Base-by-base conservation (phyloP, 2,888 invertebrate genomes). In the Platypus cylindrus region DNA sequence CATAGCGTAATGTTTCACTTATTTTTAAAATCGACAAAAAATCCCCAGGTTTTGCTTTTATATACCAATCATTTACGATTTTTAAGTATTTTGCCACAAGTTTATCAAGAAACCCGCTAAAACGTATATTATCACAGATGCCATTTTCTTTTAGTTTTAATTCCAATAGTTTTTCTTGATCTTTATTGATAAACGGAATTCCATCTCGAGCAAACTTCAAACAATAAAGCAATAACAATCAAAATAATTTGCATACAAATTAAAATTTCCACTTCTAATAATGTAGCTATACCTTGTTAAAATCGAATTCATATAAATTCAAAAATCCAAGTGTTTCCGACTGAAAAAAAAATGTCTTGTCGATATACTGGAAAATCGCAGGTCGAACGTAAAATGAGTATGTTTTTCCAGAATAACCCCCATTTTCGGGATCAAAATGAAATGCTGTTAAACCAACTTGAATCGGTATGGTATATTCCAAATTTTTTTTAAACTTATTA, bases 321-420 rank as follows among this genome's bases (percentile, higher is more conserved):
- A 81, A 62, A 56, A 82, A 84, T 37, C 71, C 68, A 9, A 78
- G 49, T 3, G 74, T 68, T 1, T 72, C 70, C 1, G 73, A 68
- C 62, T 79, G 75, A 50, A 74, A 75, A 26, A 66, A 61, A 51
- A 77, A 73, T 17, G 64, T 59, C 43, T 69, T 70, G 50, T 76
- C 68, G n/a, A 73, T 59, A 30, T 67, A 66, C 1, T 70, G 73
- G 54, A 78, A 68, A 1, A 67, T 56, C 51, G 71, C 68, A 1
- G 84, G 82, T 44, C 73, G 68, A 9, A 81, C 56, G 52, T 77
- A 75, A 56, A 82, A 80, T 33, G 74, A 79, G 51, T 72, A 84
- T 0, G 70, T 66, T 5, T 69, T 62, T 2, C 71, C 74, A 11
- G 54, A 50, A 54, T 78, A 82, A 3, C 59, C 61, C 47, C 75